Conservation (phyloP, 2,888 invertebrate species). For the Cryptophagus acutangulus region DNA sequence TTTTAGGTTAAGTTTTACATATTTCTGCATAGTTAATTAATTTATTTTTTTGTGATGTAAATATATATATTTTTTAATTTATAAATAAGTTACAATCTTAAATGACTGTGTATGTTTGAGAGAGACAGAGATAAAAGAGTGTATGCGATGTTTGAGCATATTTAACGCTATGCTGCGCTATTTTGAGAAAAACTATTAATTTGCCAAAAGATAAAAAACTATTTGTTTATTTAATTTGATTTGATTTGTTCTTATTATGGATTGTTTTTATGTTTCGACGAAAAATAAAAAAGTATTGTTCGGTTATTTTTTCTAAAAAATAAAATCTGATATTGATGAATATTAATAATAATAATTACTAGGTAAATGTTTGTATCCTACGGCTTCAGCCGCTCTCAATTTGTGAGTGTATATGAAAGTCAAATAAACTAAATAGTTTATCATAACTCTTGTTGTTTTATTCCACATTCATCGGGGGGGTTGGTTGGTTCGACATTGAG, state of each 20-base stretch:
- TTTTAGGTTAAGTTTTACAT: slow-evolving; percentile 44
- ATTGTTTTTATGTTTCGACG: slow-evolving; percentile 16
- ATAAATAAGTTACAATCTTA: slow-evolving; percentile 10
- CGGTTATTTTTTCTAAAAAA: slow-evolving; percentile 39
- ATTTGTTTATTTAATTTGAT: not conserved
- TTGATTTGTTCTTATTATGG: not conserved
- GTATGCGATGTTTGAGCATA: slow-evolving; percentile 13
- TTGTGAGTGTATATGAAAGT: slow-evolving; percentile 53
- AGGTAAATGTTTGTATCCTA: slow-evolving; percentile 53
- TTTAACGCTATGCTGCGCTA: slow-evolving; percentile 13
- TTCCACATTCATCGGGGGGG: slow-evolving; percentile 5
- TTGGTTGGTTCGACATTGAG: too few species aligned
- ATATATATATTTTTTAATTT: slow-evolving; percentile 41
- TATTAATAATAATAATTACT: slow-evolving; percentile 52
- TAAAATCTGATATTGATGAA: slow-evolving; percentile 40
- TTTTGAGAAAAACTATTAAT: slow-evolving; percentile 9
- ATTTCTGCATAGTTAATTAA: slow-evolving; percentile 35
- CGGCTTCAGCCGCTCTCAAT: slow-evolving; percentile 52
- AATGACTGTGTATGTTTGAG: slow-evolving; percentile 42
- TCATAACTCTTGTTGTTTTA: slow-evolving; percentile 38
- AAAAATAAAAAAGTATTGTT: slow-evolving; percentile 39
- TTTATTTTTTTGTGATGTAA: slow-evolving; percentile 47
- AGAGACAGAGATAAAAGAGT: too few species aligned
- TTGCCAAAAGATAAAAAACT: not conserved
- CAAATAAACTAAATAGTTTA: slow-evolving; percentile 53